Percentiles rank a stretch among this genome's conserved stretches.
phyloP scores from a whole-genome alignment of 2,113 vertebrate genomes.

The Oostethus manadensis region DNA sequence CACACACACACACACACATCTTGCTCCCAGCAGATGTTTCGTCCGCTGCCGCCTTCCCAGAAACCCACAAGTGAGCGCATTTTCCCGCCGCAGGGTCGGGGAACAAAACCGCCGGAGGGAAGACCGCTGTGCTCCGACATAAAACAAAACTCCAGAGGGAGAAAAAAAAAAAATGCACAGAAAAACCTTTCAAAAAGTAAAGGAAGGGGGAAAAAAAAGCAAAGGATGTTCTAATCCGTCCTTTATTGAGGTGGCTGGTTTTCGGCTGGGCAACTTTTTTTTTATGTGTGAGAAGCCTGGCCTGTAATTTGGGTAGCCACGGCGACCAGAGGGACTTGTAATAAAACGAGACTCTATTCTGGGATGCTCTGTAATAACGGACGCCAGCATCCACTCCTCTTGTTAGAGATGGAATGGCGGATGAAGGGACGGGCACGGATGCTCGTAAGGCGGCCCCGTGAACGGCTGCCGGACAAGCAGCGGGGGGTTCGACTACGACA shows the following conservation, averaged over 20 bases:
- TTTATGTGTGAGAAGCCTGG: constrained; percentile 80
- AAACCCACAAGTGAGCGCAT: constrained; percentile 79
- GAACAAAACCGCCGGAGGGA: constrained; percentile 76
- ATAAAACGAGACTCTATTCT: constrained; percentile 80
- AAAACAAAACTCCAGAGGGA: constrained; percentile 75
- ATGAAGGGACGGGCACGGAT: constrained; percentile 36
- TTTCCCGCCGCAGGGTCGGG: constrained; percentile 77
- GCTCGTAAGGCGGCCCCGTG: constrained; percentile 16
- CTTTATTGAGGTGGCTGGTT: constrained; percentile 84
- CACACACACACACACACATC: constrained; percentile 55
- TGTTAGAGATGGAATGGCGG: constrained; percentile 69
- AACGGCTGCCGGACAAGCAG: not conserved
- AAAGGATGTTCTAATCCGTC: constrained; percentile 80
- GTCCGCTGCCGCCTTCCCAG: constrained; percentile 75
- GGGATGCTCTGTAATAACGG: constrained; percentile 82
- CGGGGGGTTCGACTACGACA: not conserved
- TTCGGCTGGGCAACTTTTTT: constrained; percentile 77
- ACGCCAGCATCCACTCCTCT: constrained; percentile 71
- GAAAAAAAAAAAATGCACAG: constrained; percentile 61
- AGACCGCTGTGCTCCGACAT: constrained; percentile 75
- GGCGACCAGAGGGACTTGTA: constrained; percentile 78
- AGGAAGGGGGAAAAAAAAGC: constrained; percentile 70
- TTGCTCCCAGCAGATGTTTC: constrained; percentile 77
- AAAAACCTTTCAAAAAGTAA: constrained; percentile 71
- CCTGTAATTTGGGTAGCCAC: constrained; percentile 79